Percentiles rank a stretch among this genome's conserved stretches.
Conservation (phyloP, 1,140 invertebrate genomes). For the Bradynema listronoti region DNA sequence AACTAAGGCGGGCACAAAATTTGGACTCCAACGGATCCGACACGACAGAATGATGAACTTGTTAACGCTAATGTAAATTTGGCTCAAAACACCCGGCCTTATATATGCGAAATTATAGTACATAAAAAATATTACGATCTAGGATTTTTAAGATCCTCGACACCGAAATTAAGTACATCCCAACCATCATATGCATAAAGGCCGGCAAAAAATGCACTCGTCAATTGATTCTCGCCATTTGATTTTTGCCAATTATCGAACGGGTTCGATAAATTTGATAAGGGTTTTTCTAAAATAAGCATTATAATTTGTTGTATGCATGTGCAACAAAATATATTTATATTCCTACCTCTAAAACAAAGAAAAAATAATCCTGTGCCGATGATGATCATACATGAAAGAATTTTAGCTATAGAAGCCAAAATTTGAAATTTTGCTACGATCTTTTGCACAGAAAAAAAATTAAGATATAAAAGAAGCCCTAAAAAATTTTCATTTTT, state of each 20-base stretch:
- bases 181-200: slow-evolving; percentile 41
- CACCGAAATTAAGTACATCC: slow-evolving; percentile 50
- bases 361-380: slow-evolving; percentile 36
- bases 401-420: slow-evolving; percentile 42
- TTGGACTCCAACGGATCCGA: no score
- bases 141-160: slow-evolving; percentile 44
- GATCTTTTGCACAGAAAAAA: slow-evolving; percentile 43
- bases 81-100: no score
- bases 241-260: slow-evolving; percentile 32
- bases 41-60: no score
- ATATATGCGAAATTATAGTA: no score
- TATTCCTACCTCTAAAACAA: slow-evolving; percentile 26
- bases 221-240: slow-evolving; percentile 28
- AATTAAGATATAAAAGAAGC: slow-evolving; percentile 31
- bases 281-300: slow-evolving; percentile 44
- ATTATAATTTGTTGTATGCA: slow-evolving; percentile 44
- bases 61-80: no score
- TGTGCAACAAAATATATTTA: slow-evolving; percentile 15
- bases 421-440: slow-evolving; percentile 47
- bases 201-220: slow-evolving; percentile 41
- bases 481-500: slow-evolving; percentile 32
- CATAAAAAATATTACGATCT: slow-evolving; percentile 37
- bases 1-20: no score
- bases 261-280: no score
- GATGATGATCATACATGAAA: slow-evolving; percentile 29